phyloP scores from a whole-genome alignment of 1,140 invertebrate species.

The Drosophila setifemur region DNA sequence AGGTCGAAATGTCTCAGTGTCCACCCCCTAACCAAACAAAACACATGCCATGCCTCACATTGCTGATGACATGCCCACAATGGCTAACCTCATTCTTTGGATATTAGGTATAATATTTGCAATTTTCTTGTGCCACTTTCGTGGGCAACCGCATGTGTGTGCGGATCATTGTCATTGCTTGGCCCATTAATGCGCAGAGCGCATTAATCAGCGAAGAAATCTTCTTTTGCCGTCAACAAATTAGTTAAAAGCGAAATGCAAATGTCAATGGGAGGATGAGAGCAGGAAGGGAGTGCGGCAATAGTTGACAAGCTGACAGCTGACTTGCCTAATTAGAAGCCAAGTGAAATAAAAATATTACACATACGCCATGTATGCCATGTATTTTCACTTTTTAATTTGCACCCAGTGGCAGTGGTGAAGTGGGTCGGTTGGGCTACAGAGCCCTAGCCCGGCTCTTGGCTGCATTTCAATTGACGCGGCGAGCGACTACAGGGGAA shows the following conservation, averaged over 20 bases:
- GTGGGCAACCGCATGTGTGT: conserved; percentile 4
- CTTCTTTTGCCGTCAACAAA: conserved; percentile 39
- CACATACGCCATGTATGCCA: conserved; percentile 72
- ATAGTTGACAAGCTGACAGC: conserved; percentile 58
- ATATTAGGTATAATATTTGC: conserved; percentile 39
- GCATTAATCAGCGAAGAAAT: conserved; percentile 59
- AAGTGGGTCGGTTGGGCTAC: background rate
- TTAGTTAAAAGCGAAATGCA: conserved; percentile 69
- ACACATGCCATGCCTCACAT: background rate
- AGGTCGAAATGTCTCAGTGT: no score
- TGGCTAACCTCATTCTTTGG: conserved; percentile 34
- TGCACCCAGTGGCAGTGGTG: conserved; percentile 10
- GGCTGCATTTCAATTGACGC: conserved; percentile 75
- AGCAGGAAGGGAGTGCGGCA: background rate
- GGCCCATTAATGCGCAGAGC: conserved; percentile 63
- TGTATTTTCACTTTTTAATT: conserved; percentile 68
- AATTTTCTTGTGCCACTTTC: conserved; percentile 45
- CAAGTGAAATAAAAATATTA: conserved; percentile 81
- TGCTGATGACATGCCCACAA: conserved; percentile 17
- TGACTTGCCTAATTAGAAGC: conserved; percentile 76
- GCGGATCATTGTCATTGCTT: conserved; percentile 50
- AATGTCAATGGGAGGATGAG: conserved; percentile 26
- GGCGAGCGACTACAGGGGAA: conserved; percentile 43
- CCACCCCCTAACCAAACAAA: background rate
- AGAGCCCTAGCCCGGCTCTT: conserved; percentile 15